A percentile compares a stretch with the other conserved stretches of the same genome.
Evolutionary conservation across 2,797 vertebrate genomes (phyloP).

Genomic region (Scarus forsteni): DNA sequence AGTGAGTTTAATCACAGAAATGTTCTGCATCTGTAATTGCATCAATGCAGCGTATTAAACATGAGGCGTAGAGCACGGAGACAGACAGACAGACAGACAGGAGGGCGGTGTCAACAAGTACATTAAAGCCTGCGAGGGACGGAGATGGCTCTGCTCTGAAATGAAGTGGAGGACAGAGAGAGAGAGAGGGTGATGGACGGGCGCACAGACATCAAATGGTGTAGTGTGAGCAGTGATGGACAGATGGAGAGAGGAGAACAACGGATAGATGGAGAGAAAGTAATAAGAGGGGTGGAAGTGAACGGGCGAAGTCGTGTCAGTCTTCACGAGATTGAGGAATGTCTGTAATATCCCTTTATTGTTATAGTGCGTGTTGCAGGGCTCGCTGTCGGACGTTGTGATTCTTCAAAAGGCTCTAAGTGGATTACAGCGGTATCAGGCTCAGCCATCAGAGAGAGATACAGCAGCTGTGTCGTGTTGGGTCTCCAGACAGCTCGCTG

Average conservation of each 20-base stretch:
- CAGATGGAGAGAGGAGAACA: slow-evolving; percentile 45
- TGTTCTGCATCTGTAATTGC: slow-evolving; percentile 45
- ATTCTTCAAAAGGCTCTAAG: slow-evolving; percentile 81
- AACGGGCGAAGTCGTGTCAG: slow-evolving; percentile 38
- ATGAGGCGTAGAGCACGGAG: slow-evolving; percentile 24
- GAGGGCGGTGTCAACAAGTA: slow-evolving; percentile 45
- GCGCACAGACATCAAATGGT: slow-evolving; percentile 44
- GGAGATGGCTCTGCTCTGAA: slow-evolving; percentile 36
- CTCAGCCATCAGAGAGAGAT: slow-evolving; percentile 69
- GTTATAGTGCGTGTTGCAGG: slow-evolving; percentile 71
- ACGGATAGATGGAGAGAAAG: slow-evolving; percentile 50
- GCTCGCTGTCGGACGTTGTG: slow-evolving; percentile 71
- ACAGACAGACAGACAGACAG: slow-evolving; percentile 21
- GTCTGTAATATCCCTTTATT: slow-evolving; percentile 81
- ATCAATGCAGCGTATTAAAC: slow-evolving; percentile 55
- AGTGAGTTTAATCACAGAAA: slow-evolving; percentile 27
- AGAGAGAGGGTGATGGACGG: slow-evolving; percentile 53
- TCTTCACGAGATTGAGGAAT: slow-evolving; percentile 67
- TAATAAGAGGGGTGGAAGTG: slow-evolving; percentile 52
- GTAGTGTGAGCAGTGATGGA: slow-evolving; percentile 61
- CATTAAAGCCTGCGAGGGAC: slow-evolving; percentile 42
- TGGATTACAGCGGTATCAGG: slow-evolving; percentile 75
- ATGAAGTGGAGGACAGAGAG: slow-evolving; percentile 38
- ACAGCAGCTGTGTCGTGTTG: slow-evolving; percentile 65
- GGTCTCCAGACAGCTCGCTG: slow-evolving; percentile 40